These are phyloP conservation scores for Melipona bicolor DNA, from an alignment of 2,888 invertebrate species.

Conservation along the genomic window DNA sequence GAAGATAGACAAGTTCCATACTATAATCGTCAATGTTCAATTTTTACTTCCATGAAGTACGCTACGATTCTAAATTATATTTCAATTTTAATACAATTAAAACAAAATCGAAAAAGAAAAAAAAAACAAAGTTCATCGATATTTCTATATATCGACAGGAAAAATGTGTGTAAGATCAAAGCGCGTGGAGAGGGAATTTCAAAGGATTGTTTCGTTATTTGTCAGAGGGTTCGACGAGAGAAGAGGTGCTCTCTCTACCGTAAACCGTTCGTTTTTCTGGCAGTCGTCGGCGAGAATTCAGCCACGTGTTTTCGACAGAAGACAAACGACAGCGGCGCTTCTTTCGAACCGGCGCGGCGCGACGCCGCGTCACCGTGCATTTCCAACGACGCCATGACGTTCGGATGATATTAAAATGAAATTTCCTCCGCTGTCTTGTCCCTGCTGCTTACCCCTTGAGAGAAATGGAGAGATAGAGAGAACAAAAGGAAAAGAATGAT, in stretches of 20 bases:
- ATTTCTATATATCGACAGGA: neutral
- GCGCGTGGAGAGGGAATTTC: neutral
- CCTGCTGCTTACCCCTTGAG: neutral
- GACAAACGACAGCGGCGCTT: conserved; percentile 40
- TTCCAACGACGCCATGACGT: conserved; percentile 48
- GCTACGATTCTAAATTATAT: too few relatives aligned
- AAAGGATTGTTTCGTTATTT: neutral
- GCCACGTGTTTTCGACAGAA: conserved; percentile 51
- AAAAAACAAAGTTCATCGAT: too few relatives aligned
- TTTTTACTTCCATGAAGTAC: too few relatives aligned
- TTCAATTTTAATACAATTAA: neutral
- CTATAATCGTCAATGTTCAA: too few relatives aligned
- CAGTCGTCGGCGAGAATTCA: conserved; percentile 29
- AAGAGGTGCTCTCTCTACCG: neutral
- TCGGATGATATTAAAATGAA: conserved; percentile 63
- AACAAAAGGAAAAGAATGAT: neutral
- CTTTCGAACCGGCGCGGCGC: neutral
- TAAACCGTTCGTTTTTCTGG: neutral
- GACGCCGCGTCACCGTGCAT: conserved; percentile 28
- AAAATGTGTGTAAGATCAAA: neutral
- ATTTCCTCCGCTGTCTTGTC: conserved; percentile 37
- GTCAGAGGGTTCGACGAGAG: neutral
- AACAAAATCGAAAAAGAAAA: too few relatives aligned
- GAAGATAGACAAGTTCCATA: too few relatives aligned
- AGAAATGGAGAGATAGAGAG: too few relatives aligned